Percentiles rank a stretch among this genome's conserved stretches.
Evolutionary conservation across 2,113 vertebrate species (phyloP).

Genomic region (Rhabdomys dilectus): DNA sequence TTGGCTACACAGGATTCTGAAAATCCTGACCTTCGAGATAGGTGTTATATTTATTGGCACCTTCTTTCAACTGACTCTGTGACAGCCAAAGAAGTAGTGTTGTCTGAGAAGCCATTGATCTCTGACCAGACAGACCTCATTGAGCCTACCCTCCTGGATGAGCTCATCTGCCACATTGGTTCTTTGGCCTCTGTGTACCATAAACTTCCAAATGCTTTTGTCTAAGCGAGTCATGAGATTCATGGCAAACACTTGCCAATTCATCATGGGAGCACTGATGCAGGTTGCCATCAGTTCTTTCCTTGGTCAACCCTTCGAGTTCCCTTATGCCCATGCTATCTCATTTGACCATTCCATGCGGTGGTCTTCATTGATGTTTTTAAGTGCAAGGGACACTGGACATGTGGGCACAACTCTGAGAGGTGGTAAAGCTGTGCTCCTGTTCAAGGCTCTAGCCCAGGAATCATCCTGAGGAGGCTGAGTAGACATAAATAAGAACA

Average conservation of each 20-base stretch:
- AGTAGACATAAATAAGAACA: background rate
- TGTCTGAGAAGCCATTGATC: slow-evolving; percentile 98
- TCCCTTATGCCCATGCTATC: background rate
- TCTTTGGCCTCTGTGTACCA: slow-evolving; percentile 98
- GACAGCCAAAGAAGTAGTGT: slow-evolving; percentile 97
- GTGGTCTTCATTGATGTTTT: background rate
- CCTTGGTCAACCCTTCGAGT: background rate
- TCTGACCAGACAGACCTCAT: slow-evolving; percentile 98
- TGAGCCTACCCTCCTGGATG: slow-evolving; percentile 96
- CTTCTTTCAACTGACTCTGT: slow-evolving; percentile 98
- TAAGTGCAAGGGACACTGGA: background rate
- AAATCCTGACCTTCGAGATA: slow-evolving; percentile 97
- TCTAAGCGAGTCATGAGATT: slow-evolving; percentile 98
- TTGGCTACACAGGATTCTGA: slow-evolving; percentile 99
- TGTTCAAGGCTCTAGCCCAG: background rate
- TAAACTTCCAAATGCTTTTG: slow-evolving; percentile 98
- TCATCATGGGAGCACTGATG: slow-evolving; percentile 96
- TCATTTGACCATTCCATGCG: background rate
- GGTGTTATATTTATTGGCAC: slow-evolving; percentile 99
- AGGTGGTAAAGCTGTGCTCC: background rate
- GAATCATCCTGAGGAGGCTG: background rate
- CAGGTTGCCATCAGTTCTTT: slow-evolving; percentile 81
- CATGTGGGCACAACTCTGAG: background rate
- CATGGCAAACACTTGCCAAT: slow-evolving; percentile 98
- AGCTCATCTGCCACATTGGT: slow-evolving; percentile 98